Evolutionary conservation across 1,140 invertebrate genomes (phyloP), one percentile per base, ranked within the genome.

Genomic region (Psix sp.): DNA sequence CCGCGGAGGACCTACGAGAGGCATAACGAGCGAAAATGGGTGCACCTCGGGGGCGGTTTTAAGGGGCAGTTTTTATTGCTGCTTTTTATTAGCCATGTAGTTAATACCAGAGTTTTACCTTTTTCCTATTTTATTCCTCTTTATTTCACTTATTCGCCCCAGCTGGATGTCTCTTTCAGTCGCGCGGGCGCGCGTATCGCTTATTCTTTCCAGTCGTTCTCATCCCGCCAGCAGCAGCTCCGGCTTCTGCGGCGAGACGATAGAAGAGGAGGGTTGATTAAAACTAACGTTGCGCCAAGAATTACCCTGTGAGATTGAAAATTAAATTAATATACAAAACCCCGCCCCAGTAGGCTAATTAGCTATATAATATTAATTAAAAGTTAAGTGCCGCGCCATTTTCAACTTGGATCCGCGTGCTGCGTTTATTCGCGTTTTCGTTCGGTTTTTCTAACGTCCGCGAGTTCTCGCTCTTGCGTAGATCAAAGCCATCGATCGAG

Each of bases 241-340:
- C 52, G 29, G 63, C 60, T 74, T 74, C 70, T 74, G 59, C 56
- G 76, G 70, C 74, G 76, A 71, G 71, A 75, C 63, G 73, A 66
- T 76, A 75, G 72, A 74, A 77, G 76, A 73, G 77, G 78, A 84
- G 82, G 82, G 84, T 83, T 85, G 84, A 85, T 86, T 86, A 86
- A 86, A 86, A 86, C 83, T 85, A 86, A 85, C 82, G 82, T 84
- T 82, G 84, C 82, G 80, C 82, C 83, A 86, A 85, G 86, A 86
- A 87, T 87, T 86, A 86, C 82, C 84, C 82, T 82, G 84, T 84
- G 86, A 87, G 82, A 87, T 87, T 87, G 85, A 87, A 87, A 87
- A 87, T 87, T 87, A 87, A 87, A 87, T 87, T 87, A 87, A 87
- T 87, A 86, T 83, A 86, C 84, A 86, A 86, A 86, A 84, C 82